These are phyloP conservation scores for Petrocephalus schoutedeni DNA, from an alignment of 2,797 vertebrate genomes.

Conservation along the genomic window DNA sequence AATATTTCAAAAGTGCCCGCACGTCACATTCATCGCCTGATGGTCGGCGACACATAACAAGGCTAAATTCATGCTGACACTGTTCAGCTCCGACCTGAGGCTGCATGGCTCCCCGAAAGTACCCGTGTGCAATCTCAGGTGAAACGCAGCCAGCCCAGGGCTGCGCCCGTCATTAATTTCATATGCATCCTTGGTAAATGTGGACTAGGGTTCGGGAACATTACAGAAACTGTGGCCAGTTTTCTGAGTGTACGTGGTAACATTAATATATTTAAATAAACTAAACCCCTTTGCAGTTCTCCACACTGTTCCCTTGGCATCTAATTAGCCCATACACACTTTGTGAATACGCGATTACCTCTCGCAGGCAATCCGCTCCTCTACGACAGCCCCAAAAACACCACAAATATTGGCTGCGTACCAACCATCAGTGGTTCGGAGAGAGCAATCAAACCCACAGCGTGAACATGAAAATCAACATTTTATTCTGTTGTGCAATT, in stretches of 20 bases:
- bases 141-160: neutral
- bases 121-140: neutral
- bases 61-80: neutral
- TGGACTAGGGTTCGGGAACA: neutral
- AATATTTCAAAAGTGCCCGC: neutral
- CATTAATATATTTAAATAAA: neutral
- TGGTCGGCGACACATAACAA: neutral
- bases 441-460: neutral
- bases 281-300: neutral
- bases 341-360: neutral
- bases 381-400: neutral
- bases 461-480: constrained; percentile 8
- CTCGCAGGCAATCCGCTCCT: neutral
- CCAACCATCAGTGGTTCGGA: neutral
- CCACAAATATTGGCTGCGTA: neutral
- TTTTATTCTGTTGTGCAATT: constrained; percentile 27
- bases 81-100: neutral
- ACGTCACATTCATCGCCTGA: neutral
- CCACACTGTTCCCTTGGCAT: neutral
- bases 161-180: neutral
- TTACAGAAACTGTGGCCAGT: neutral
- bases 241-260: neutral
- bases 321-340: neutral
- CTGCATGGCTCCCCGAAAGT: neutral
- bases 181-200: neutral